Evolutionary conservation across 2,797 vertebrate genomes (phyloP).

Genomic region (Silurus aristotelis): DNA sequence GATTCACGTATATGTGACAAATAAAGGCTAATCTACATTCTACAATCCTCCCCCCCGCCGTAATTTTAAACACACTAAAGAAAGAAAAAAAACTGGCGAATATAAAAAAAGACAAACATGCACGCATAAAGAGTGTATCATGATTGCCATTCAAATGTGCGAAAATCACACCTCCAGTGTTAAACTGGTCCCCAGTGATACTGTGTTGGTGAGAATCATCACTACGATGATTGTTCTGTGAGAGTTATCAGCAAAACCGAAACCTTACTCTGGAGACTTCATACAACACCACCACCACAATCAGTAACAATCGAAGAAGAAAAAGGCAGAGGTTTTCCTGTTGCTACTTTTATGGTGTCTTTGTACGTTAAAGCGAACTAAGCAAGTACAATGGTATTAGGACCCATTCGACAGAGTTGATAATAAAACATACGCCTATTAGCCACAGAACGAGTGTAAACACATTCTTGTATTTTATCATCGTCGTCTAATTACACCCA

Average conservation of each 20-base stretch:
- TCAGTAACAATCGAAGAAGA: neutral
- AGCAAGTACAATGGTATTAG: neutral
- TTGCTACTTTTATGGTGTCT: neutral
- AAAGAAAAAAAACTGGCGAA: too few relatives aligned
- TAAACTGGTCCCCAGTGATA: slow-evolving; percentile 11
- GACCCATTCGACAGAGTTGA: neutral
- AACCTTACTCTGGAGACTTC: neutral
- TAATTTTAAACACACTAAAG: neutral
- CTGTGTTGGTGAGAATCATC: slow-evolving; percentile 15
- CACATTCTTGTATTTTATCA: neutral
- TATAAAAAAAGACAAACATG: neutral
- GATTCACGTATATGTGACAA: too few relatives aligned
- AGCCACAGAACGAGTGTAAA: neutral
- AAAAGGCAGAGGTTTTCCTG: neutral
- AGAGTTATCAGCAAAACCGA: slow-evolving; percentile 19
- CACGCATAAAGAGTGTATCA: neutral
- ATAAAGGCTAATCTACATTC: too few relatives aligned
- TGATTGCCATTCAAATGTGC: neutral
- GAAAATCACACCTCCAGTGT: slow-evolving; percentile 29
- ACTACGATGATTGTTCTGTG: slow-evolving; percentile 15
- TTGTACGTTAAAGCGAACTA: neutral
- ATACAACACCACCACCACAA: neutral
- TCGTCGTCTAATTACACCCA: slow-evolving; percentile 24
- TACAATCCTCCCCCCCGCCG: too few relatives aligned
- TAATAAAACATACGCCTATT: too few relatives aligned